Base-by-base conservation (phyloP, 1,140 invertebrate species). In the Rhyacophila brunnea region DNA sequence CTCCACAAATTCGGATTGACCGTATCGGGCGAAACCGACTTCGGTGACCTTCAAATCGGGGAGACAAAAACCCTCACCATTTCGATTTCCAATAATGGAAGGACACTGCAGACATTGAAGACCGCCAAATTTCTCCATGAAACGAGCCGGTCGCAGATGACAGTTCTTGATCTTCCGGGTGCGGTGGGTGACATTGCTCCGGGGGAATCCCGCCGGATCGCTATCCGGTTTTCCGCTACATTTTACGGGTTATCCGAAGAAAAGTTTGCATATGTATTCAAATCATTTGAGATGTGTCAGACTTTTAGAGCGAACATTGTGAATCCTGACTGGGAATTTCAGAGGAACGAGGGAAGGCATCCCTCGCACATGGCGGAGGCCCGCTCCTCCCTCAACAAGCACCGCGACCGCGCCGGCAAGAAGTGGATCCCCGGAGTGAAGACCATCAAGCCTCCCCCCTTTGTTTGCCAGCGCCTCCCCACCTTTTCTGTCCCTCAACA, bases 201-300 rank as follows among this genome's bases (percentile, higher is more conserved):
- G 2, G 56, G 55, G 0, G 62, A 73, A 45, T 65, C 38, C 42
- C 49, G 79, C 9, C 58, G 56, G 4, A 76, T 80, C 51, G 51
- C 62, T 20, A 79, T 83, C 55, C 66, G 67, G 46, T 82, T 78
- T 60, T 71, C 68, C 23, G 77, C 79, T 0, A 81, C 74, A 71
- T 81, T 78, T 47, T 66, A 84, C 45, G 88, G 88, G 2, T 67
- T 66, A 19, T 80, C 80, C 0, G 75, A 77, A 20, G 87, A 89
- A 71, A 58, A 81, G 5, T 74, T 85, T 40, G 66, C 82, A 23
- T 85, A 83, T 50, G 68, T 65, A 63, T 90, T 85, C 68, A 74
- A 74, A 60, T 62, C 65, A 54, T 87, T 82, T 67, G 71, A 76
- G 60, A 80, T 88, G 49, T 81, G 76, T 23, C 74, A 83, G 10